These are phyloP conservation scores for Sturnira hondurensis DNA, from an alignment of 2,113 vertebrate genomes.

Conservation along the genomic window DNA sequence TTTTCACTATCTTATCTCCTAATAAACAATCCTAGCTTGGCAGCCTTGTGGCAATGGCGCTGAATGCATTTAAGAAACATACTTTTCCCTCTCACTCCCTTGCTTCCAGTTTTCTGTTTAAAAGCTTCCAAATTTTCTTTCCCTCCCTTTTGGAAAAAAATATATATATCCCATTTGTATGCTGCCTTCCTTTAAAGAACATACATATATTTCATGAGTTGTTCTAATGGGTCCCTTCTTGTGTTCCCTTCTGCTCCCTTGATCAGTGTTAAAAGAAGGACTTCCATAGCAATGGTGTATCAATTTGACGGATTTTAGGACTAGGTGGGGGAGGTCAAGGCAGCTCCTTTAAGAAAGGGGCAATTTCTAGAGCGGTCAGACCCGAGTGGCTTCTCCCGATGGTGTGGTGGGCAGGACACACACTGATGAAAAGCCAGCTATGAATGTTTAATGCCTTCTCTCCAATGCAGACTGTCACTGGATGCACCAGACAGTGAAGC, in stretches of 20 bases:
- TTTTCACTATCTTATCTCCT: constrained; percentile 90
- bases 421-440: constrained; percentile 73
- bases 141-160: neutral
- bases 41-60: constrained; percentile 80
- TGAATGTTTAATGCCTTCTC: constrained; percentile 77
- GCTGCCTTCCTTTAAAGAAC: constrained; percentile 77
- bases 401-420: constrained; percentile 39
- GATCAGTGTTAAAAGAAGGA: constrained; percentile 52
- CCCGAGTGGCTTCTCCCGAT: neutral
- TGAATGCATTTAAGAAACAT: constrained; percentile 83
- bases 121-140: constrained; percentile 59
- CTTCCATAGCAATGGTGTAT: neutral
- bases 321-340: neutral
- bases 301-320: neutral
- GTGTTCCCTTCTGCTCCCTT: constrained; percentile 51
- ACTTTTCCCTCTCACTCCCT: constrained; percentile 25
- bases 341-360: constrained; percentile 52
- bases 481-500: constrained; percentile 72
- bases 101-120: constrained; percentile 78
- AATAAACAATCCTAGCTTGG: constrained; percentile 86
- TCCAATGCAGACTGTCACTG: constrained; percentile 70
- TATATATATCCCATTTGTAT: constrained; percentile 80
- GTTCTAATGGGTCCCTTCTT: constrained; percentile 62
- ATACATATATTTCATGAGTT: constrained; percentile 78
- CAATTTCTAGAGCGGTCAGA: constrained; percentile 48